Percentiles rank a stretch among this genome's conserved stretches.
Evolutionary conservation across 2,113 vertebrate species (phyloP).

Genomic region (Circaetus gallicus): DNA sequence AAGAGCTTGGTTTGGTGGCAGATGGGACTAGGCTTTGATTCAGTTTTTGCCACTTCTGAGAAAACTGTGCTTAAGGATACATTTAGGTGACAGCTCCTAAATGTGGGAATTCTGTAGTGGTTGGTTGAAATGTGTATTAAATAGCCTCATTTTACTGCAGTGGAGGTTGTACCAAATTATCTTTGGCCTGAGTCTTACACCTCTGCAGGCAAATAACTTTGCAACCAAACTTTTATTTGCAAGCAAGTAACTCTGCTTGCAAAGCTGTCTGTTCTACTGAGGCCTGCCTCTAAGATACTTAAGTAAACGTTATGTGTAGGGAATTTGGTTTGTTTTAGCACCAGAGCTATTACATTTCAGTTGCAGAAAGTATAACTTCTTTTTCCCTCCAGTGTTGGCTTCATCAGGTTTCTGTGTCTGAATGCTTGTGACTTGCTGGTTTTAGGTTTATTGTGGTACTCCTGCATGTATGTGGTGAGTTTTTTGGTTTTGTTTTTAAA

Average conservation of each 20-base stretch:
- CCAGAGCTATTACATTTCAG: not conserved
- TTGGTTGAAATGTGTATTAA: not conserved
- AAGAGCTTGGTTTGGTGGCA: not conserved
- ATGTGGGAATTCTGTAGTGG: not conserved
- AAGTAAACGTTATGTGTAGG: not conserved
- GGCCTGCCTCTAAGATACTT: not conserved
- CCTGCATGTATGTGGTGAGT: rapidly evolving
- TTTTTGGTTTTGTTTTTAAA: not conserved
- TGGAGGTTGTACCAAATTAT: not conserved
- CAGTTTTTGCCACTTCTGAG: not conserved
- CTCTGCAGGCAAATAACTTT: not conserved
- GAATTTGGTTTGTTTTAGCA: not conserved
- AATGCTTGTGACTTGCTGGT: not conserved
- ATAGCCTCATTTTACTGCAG: not conserved
- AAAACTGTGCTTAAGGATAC: not conserved
- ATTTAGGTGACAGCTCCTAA: not conserved
- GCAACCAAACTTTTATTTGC: not conserved
- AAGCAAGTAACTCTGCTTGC: not conserved
- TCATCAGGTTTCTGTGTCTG: not conserved
- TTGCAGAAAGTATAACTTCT: not conserved
- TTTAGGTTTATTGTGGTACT: not conserved
- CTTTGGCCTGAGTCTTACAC: not conserved
- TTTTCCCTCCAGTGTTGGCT: not conserved
- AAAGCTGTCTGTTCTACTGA: not conserved
- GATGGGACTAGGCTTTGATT: not conserved